A percentile compares a stretch with the other conserved stretches of the same genome.
Conservation (phyloP, 2,113 vertebrate species). For the Odocoileus virginianus region DNA sequence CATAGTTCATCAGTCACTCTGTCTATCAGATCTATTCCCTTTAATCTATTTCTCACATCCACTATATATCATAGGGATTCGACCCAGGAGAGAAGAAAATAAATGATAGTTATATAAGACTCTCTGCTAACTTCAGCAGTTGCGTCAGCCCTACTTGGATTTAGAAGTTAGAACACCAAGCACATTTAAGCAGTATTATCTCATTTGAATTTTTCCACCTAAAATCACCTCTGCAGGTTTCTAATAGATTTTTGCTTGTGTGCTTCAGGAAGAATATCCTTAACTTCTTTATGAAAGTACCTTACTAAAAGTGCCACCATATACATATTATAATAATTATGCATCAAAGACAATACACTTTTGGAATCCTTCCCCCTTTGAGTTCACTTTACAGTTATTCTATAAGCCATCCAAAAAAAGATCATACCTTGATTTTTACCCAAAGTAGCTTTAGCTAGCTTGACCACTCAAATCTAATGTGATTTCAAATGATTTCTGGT, state of each 20-base stretch:
- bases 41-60: too few relatives aligned
- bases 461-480: slow-evolving; percentile 11
- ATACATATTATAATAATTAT: neutral
- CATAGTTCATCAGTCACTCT: too few relatives aligned
- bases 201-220: neutral
- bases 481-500: slow-evolving; percentile 41
- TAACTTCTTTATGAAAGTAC: neutral
- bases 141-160: neutral
- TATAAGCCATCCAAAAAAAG: neutral
- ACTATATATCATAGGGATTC: too few relatives aligned
- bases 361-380: neutral
- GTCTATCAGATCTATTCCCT: too few relatives aligned
- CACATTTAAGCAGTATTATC: neutral
- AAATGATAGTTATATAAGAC: neutral
- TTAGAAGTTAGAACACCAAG: neutral
- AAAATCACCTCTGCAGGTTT: neutral
- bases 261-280: neutral
- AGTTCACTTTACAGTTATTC: neutral
- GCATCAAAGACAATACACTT: slow-evolving; percentile 19
- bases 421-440: slow-evolving; percentile 21
- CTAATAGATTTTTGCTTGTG: neutral
- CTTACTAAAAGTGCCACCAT: neutral
- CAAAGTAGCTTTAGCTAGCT: slow-evolving; percentile 40
- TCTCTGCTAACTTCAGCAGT: neutral
- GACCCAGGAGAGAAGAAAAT: neutral